Percentiles rank a stretch among this genome's conserved stretches.
Evolutionary conservation across 1,140 invertebrate species (phyloP).

Genomic region (Antheraea pernyi): DNA sequence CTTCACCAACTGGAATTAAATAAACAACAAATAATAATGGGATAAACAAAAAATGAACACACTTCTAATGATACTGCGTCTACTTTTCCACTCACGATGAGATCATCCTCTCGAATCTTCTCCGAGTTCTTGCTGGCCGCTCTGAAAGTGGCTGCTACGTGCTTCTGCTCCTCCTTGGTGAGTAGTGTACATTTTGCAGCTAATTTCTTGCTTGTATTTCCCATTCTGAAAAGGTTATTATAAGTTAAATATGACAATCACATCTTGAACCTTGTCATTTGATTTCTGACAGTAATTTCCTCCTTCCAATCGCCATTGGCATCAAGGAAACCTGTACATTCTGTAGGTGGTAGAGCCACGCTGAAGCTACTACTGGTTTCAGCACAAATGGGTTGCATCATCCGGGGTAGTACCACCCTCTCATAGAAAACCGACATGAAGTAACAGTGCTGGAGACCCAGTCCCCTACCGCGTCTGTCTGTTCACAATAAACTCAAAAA

Average conservation of each 20-base stretch:
- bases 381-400: no score
- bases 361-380: no score
- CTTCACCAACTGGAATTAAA: background rate
- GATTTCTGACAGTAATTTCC: no score
- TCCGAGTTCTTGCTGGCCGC: slow-evolving; percentile 81
- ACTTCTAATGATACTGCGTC: slow-evolving; percentile 71
- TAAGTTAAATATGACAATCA: slow-evolving; percentile 16
- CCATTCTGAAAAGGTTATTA: slow-evolving; percentile 54
- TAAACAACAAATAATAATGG: slow-evolving; percentile 17
- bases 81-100: slow-evolving; percentile 80
- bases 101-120: slow-evolving; percentile 81
- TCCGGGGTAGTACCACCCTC: no score
- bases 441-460: no score
- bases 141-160: slow-evolving; percentile 80
- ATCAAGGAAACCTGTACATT: no score
- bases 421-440: no score
- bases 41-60: slow-evolving; percentile 65
- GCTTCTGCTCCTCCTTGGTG: slow-evolving; percentile 81
- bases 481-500: no score
- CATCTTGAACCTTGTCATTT: no score
- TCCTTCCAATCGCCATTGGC: no score
- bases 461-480: no score
- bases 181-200: slow-evolving; percentile 82
- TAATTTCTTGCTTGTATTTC: slow-evolving; percentile 81
- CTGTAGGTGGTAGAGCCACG: no score